phyloP scores from a whole-genome alignment of 1,140 invertebrate genomes.

The Pogonognathellus flavescens region DNA sequence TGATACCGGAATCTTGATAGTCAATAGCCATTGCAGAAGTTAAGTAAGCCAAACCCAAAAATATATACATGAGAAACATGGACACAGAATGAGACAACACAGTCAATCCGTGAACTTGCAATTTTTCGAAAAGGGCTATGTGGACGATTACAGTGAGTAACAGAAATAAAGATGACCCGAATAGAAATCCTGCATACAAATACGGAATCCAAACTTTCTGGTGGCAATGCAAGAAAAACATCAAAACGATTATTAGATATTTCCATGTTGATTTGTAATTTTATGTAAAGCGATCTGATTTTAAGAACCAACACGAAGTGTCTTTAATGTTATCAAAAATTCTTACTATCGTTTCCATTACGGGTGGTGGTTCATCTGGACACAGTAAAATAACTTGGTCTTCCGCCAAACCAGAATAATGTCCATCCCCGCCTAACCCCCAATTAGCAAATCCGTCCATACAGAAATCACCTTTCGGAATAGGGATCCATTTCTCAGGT shows the following conservation, averaged over 20 bases:
- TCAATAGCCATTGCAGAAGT: background rate
- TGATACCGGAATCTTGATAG: background rate
- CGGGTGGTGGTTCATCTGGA: background rate
- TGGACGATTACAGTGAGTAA: constrained; percentile 55
- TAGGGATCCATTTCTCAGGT: background rate
- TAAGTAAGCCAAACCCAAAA: constrained; percentile 4
- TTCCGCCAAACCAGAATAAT: background rate
- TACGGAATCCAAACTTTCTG: background rate
- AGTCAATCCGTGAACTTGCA: constrained; percentile 31
- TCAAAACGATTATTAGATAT: too few relatives aligned
- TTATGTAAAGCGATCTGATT: too few relatives aligned
- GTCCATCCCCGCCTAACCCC: background rate
- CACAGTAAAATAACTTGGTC: constrained; percentile 23
- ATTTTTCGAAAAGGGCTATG: constrained; percentile 51
- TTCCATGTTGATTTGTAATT: too few relatives aligned
- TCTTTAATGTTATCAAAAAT: too few relatives aligned
- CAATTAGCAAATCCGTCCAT: constrained; percentile 24
- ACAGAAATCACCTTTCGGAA: constrained; percentile 8
- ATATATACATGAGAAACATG: constrained; percentile 44
- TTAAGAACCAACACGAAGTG: background rate
- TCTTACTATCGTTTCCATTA: background rate
- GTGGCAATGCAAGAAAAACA: too few relatives aligned
- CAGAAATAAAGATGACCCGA: constrained; percentile 27
- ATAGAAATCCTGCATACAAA: constrained; percentile 3
- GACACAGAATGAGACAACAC: constrained; percentile 21